Conservation (phyloP, 2,888 invertebrate species). For the Campoplex capitator region DNA sequence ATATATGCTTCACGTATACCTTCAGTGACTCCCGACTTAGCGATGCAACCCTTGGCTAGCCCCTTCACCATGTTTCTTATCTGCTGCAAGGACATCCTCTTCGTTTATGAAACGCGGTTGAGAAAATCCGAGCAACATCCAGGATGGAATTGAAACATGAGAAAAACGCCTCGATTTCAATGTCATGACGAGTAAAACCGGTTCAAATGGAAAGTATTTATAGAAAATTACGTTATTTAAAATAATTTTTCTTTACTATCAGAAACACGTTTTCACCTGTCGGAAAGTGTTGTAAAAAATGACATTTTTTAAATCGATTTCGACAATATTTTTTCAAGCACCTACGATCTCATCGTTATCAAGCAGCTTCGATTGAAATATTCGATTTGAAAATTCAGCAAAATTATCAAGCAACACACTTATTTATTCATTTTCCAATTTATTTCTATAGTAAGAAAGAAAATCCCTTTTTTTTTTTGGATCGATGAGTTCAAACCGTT, state of each 20-base stretch:
- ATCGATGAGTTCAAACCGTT: background rate
- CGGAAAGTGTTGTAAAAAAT: too few species aligned
- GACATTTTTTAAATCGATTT: background rate
- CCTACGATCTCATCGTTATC: background rate
- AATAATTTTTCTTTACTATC: background rate
- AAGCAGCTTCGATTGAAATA: background rate
- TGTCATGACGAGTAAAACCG: slow-evolving; percentile 33
- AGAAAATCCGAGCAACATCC: slow-evolving; percentile 20
- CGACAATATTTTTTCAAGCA: too few species aligned
- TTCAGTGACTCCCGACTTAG: slow-evolving; percentile 87
- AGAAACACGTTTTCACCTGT: background rate
- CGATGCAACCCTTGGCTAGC: slow-evolving; percentile 88
- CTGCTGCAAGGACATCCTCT: slow-evolving; percentile 85
- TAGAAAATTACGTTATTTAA: background rate
- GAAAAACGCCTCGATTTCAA: slow-evolving; percentile 44
- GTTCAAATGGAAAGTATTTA: slow-evolving; percentile 27
- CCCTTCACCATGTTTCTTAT: slow-evolving; percentile 87
- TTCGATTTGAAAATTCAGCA: background rate
- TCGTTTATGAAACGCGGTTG: slow-evolving; percentile 8
- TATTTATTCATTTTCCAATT: too few species aligned
- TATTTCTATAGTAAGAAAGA: too few species aligned
- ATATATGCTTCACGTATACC: slow-evolving; percentile 84
- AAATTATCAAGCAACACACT: background rate
- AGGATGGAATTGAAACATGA: slow-evolving; percentile 5
- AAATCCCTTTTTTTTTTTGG: background rate